Evolutionary conservation across 2,797 vertebrate species (phyloP).

Genomic region (Myotis myotis): DNA sequence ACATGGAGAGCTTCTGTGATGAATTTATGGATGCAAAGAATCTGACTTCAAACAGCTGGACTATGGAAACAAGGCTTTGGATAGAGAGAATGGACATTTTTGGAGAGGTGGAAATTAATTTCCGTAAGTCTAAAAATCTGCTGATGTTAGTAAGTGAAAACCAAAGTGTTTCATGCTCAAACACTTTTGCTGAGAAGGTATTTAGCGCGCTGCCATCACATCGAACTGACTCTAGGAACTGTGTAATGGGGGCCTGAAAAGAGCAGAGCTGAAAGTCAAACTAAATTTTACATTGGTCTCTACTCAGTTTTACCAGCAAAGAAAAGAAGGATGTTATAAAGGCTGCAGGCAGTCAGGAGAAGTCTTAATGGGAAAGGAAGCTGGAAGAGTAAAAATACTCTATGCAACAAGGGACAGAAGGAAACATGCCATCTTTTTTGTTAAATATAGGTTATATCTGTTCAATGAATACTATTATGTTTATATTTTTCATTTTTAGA

Average conservation of each 20-base stretch:
- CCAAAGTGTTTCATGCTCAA: background rate
- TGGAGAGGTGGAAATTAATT: background rate
- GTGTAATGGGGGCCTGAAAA: background rate
- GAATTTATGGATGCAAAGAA: background rate
- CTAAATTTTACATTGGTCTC: background rate
- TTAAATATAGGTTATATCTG: conserved; percentile 1
- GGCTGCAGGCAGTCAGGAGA: background rate
- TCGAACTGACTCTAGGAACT: background rate
- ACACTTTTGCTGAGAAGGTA: background rate
- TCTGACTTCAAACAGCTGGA: background rate
- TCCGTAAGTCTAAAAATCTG: background rate
- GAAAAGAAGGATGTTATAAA: background rate
- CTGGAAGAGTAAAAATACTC: background rate
- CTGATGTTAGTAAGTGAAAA: background rate
- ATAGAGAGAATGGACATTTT: background rate
- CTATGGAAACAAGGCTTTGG: background rate
- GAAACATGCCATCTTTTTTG: background rate
- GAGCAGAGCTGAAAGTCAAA: background rate
- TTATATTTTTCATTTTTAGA: conserved; percentile 13
- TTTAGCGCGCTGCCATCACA: background rate
- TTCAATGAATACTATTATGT: background rate
- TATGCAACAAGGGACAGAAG: background rate
- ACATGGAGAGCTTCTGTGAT: background rate
- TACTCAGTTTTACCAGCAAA: background rate
- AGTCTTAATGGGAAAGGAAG: background rate